These are phyloP conservation scores for Cataglyphis hispanica DNA, from an alignment of 1,140 invertebrate genomes.

Conservation along the genomic window DNA sequence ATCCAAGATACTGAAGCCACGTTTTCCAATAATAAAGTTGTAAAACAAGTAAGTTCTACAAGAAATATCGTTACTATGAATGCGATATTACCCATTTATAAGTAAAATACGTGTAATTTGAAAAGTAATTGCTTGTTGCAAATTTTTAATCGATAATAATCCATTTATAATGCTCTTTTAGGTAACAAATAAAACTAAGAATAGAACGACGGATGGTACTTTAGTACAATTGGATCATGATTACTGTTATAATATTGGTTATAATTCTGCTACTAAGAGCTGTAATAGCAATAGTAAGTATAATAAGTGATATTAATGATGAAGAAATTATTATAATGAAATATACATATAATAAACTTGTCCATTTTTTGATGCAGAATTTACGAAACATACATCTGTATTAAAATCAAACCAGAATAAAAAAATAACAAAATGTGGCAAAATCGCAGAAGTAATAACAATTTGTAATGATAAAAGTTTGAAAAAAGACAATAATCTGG, in stretches of 20 bases:
- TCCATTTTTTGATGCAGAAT: conserved; percentile 6
- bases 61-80: background rate
- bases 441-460: conserved; percentile 48
- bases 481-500: conserved; percentile 84
- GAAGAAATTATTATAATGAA: conserved; percentile 36
- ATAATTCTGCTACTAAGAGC: conserved; percentile 55
- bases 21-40: conserved; percentile 78
- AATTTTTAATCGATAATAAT: background rate
- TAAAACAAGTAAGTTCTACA: conserved; percentile 74
- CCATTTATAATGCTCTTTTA: conserved; percentile 38
- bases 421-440: background rate
- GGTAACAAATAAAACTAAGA: conserved; percentile 64
- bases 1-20: background rate
- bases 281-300: conserved; percentile 69
- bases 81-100: background rate
- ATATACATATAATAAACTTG: background rate
- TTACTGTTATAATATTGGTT: conserved; percentile 84
- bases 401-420: background rate
- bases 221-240: conserved; percentile 86
- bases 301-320: conserved; percentile 60
- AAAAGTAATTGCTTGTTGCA: background rate
- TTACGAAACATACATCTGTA: conserved; percentile 20
- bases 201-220: conserved; percentile 65
- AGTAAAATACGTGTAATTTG: background rate
- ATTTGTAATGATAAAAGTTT: conserved; percentile 66